Percentiles rank a stretch among this genome's conserved stretches.
Conservation (phyloP, 2,888 invertebrate species). For the Agapetus fuscipes region DNA sequence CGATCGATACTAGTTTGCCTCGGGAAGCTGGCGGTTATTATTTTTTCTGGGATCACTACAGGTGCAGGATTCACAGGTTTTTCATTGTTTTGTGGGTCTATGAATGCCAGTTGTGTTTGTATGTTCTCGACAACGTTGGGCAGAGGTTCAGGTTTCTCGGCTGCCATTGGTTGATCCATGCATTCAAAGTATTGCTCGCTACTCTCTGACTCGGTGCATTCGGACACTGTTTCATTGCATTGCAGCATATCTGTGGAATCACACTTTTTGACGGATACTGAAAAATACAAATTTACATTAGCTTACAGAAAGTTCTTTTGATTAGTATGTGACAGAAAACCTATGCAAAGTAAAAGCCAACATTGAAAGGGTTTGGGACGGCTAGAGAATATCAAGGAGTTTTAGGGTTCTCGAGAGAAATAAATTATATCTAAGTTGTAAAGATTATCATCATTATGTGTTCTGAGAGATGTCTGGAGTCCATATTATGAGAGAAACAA, state of each 20-base stretch:
- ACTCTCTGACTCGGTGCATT: conserved; percentile 44
- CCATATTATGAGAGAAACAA: no score
- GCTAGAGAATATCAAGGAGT: no score
- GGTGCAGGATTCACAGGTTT: conserved; percentile 23
- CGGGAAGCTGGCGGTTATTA: conserved; percentile 6
- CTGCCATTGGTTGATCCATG: conserved; percentile 33
- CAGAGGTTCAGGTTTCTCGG: conserved; percentile 32
- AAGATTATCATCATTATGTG: no score
- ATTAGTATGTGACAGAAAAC: no score
- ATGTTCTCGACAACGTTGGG: conserved; percentile 32
- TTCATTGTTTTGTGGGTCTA: conserved; percentile 29
- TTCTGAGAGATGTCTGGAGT: no score
- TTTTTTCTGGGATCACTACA: conserved; percentile 10
- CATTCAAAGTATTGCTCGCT: conserved; percentile 45
- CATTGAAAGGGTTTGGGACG: no score
- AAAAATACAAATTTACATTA: conserved; percentile 4
- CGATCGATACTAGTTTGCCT: conserved; percentile 14
- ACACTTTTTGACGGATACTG: conserved; percentile 18
- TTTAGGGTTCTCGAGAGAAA: no score
- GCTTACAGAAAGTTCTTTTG: no score
- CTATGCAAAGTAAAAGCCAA: no score
- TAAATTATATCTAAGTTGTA: no score
- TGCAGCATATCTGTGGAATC: conserved; percentile 21
- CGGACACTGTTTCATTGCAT: conserved; percentile 43
- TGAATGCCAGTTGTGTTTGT: conserved; percentile 30